Evolutionary conservation across 2,888 invertebrate genomes (phyloP).

Genomic region (Melinaea marsaeus): DNA sequence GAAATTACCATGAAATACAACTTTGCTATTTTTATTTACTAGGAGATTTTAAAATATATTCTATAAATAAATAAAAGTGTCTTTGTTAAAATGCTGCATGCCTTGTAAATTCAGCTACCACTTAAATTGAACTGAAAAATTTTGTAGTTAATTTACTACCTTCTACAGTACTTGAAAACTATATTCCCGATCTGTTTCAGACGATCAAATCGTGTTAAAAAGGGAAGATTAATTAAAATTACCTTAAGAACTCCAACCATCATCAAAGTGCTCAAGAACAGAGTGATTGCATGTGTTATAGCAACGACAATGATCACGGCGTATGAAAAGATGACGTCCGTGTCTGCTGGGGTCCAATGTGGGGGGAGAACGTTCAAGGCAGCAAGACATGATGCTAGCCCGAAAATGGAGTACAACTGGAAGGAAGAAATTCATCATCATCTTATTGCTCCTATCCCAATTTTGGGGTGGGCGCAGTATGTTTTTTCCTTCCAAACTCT

Average conservation of each 20-base stretch:
- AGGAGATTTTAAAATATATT: too few relatives aligned
- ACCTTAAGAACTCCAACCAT: conserved; percentile 61
- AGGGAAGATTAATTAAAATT: conserved; percentile 2
- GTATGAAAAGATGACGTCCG: conserved; percentile 39
- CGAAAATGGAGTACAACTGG: conserved; percentile 59
- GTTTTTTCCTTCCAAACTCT: too few relatives aligned
- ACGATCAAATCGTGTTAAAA: too few relatives aligned
- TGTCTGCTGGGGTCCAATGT: conserved; percentile 31
- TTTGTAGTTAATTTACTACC: too few relatives aligned
- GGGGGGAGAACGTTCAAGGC: conserved; percentile 38
- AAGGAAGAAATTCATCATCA: conserved; percentile 31
- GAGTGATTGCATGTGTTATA: conserved; percentile 48
- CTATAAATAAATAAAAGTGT: too few relatives aligned
- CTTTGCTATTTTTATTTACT: neutral
- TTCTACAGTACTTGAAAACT: too few relatives aligned
- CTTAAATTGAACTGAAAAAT: too few relatives aligned
- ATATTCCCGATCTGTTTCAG: too few relatives aligned
- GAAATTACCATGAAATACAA: neutral
- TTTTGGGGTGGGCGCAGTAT: too few relatives aligned
- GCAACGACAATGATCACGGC: conserved; percentile 42
- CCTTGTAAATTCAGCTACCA: too few relatives aligned
- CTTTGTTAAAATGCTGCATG: too few relatives aligned
- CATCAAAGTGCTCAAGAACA: conserved; percentile 59
- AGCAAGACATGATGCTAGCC: conserved; percentile 55
- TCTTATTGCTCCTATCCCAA: neutral